Conservation (phyloP, 2,888 invertebrate species). For the Himalopsyche kuldschensis region DNA sequence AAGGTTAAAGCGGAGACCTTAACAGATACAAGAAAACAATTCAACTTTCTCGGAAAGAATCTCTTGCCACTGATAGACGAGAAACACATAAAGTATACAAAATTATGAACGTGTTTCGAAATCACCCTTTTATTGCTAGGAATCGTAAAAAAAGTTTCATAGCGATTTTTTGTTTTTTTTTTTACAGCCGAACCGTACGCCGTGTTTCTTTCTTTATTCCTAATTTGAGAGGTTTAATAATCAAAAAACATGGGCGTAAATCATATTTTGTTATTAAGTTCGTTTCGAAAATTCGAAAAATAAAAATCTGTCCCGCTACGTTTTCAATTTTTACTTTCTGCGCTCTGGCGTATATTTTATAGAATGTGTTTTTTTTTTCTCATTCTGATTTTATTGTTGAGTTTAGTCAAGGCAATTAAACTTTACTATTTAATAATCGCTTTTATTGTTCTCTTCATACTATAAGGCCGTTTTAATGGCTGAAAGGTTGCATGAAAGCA, state of each 20-base stretch:
- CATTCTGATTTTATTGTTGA: background rate
- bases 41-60: background rate
- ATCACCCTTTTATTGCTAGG: slow-evolving; percentile 8
- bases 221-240: slow-evolving; percentile 2
- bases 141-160: slow-evolving; percentile 16
- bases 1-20: too few relatives aligned
- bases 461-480: background rate
- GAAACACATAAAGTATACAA: background rate
- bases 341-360: background rate
- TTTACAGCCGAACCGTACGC: background rate
- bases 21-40: background rate
- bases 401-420: background rate
- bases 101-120: slow-evolving; percentile 9
- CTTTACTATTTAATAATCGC: background rate
- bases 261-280: background rate
- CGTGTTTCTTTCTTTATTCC: background rate
- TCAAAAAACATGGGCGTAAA: background rate
- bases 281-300: background rate
- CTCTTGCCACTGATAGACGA: background rate
- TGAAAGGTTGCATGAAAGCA: too few relatives aligned
- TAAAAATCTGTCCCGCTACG: background rate
- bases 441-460: background rate
- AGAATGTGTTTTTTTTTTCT: background rate
- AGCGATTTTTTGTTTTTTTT: slow-evolving; percentile 5
- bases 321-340: background rate